A percentile compares a stretch with the other conserved stretches of the same genome.
Evolutionary conservation across 2,888 invertebrate species (phyloP).

Genomic region (Syrphus vitripennis): DNA sequence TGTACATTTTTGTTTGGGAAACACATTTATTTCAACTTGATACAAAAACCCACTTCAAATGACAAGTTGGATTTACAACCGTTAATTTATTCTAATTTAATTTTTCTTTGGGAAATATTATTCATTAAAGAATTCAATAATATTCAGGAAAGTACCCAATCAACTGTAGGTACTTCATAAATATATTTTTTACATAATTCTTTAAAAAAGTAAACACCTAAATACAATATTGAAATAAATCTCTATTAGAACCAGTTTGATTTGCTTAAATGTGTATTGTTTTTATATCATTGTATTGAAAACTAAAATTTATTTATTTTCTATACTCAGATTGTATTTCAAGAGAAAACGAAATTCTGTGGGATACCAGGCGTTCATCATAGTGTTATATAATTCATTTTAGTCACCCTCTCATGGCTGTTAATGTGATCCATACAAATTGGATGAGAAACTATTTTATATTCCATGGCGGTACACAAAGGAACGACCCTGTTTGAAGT

Average conservation of each 20-base stretch:
- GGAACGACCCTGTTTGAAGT: constrained; percentile 38
- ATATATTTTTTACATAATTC: not conserved
- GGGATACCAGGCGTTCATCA: not conserved
- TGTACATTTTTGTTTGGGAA: too few species aligned
- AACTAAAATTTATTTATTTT: not conserved
- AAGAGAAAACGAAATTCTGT: not conserved
- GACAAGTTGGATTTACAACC: too few species aligned
- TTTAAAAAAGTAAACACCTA: too few species aligned
- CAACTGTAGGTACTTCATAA: not conserved
- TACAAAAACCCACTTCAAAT: too few species aligned
- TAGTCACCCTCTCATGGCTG: constrained; percentile 12
- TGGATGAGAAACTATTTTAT: constrained; percentile 33
- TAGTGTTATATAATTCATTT: constrained; percentile 22
- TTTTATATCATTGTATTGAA: too few species aligned
- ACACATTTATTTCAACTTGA: too few species aligned
- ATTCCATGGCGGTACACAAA: constrained; percentile 29
- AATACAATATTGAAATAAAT: too few species aligned
- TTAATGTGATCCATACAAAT: constrained; percentile 4
- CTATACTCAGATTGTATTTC: not conserved
- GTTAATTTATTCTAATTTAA: too few species aligned
- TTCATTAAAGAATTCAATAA: too few species aligned
- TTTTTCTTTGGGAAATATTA: too few species aligned
- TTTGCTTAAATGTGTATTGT: too few species aligned
- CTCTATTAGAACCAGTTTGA: too few species aligned
- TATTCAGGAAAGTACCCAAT: constrained; percentile 14